phyloP scores from a whole-genome alignment of 1,140 invertebrate genomes.

The Chironomus striatipennis region DNA sequence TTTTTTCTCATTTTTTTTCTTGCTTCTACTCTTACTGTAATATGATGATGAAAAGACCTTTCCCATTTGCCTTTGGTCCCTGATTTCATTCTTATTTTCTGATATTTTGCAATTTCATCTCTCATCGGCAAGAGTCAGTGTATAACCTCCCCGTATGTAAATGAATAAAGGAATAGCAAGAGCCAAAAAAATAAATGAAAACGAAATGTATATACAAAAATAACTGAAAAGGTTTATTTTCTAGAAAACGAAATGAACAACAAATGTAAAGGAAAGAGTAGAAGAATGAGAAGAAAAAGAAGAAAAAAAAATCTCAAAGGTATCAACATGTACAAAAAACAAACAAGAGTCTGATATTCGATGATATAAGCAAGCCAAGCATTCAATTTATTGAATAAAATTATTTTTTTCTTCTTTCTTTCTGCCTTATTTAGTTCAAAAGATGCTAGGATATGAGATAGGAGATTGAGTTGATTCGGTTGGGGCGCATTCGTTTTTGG shows the following conservation, averaged over 20 bases:
- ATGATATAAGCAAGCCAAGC: too few relatives aligned
- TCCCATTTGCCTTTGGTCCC: background rate
- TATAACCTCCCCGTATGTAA: background rate
- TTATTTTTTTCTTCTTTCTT: too few relatives aligned
- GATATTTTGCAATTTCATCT: constrained; percentile 11
- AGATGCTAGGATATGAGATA: too few relatives aligned
- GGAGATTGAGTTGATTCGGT: too few relatives aligned
- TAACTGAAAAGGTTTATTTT: background rate
- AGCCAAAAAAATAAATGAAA: background rate
- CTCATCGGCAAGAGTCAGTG: too few relatives aligned
- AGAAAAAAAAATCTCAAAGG: background rate
- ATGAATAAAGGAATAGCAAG: background rate
- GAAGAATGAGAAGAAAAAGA: background rate
- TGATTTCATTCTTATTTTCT: constrained; percentile 14
- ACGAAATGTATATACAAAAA: background rate
- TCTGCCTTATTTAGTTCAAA: too few relatives aligned
- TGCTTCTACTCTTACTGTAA: background rate
- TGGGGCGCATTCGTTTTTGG: too few relatives aligned
- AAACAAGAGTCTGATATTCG: too few relatives aligned
- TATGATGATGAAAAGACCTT: background rate
- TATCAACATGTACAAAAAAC: too few relatives aligned
- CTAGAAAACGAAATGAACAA: background rate
- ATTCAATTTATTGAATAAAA: too few relatives aligned
- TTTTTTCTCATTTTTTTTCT: background rate
- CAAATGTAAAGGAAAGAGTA: background rate